Evolutionary conservation across 2,888 invertebrate genomes (phyloP).

Genomic region (Saturnia pavonia): DNA sequence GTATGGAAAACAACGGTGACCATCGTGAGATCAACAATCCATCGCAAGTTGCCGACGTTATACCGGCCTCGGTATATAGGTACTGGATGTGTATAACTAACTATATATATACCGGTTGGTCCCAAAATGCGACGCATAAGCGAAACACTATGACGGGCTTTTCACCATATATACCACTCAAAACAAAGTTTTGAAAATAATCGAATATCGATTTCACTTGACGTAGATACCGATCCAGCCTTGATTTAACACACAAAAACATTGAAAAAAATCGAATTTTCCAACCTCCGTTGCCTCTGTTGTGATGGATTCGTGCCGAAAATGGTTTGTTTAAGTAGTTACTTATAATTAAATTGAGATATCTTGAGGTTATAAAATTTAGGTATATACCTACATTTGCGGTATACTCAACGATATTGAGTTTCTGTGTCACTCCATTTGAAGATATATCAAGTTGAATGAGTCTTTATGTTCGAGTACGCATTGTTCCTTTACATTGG

Average conservation of each 20-base stretch:
- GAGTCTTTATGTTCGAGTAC: background rate
- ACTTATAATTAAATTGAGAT: background rate
- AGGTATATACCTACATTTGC: background rate
- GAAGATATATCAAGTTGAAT: background rate
- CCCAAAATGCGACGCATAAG: too few species aligned
- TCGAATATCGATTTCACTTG: background rate
- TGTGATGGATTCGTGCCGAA: background rate
- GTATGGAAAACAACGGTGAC: too few species aligned
- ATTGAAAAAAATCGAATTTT: constrained; percentile 4
- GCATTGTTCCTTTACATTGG: background rate
- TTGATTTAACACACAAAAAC: background rate
- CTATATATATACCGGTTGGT: too few species aligned
- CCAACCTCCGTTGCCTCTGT: background rate
- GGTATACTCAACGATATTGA: background rate
- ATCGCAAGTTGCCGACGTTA: too few species aligned
- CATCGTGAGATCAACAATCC: too few species aligned
- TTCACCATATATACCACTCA: too few species aligned
- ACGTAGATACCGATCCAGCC: background rate
- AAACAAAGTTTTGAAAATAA: background rate
- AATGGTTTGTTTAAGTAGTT: background rate
- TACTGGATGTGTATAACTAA: too few species aligned
- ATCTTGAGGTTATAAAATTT: background rate
- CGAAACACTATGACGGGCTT: too few species aligned
- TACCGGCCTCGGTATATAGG: too few species aligned
- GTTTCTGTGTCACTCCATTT: background rate